Conservation (phyloP, 2,888 invertebrate genomes). For the Reticulitermes lucifugus region DNA sequence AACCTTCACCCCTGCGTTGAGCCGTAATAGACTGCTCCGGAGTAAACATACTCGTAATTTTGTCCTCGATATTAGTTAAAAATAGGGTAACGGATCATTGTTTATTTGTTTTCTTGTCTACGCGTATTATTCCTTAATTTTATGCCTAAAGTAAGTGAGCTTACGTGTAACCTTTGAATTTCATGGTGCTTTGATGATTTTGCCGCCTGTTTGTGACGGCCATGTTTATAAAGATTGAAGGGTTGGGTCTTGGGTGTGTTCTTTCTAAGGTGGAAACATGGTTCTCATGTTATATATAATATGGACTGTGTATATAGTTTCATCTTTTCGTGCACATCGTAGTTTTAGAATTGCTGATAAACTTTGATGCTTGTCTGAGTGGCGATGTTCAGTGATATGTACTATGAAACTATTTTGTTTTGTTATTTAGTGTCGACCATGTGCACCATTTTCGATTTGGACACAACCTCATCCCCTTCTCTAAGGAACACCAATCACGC, state of each 20-base stretch:
- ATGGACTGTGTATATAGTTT: background rate
- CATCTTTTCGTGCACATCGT: too few species aligned
- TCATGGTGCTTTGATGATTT: slow-evolving; percentile 18
- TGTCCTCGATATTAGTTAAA: background rate
- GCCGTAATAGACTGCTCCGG: slow-evolving; percentile 44
- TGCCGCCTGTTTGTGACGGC: slow-evolving; percentile 44
- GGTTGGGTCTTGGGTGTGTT: slow-evolving; percentile 44
- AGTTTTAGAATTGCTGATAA: too few species aligned
- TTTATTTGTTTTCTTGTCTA: background rate
- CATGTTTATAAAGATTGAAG: slow-evolving; percentile 46
- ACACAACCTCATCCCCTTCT: slow-evolving; percentile 38
- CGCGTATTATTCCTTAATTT: background rate
- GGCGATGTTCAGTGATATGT: background rate
- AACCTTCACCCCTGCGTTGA: slow-evolving; percentile 30
- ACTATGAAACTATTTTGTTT: background rate
- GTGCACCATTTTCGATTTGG: slow-evolving; percentile 50
- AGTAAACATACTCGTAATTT: slow-evolving; percentile 6
- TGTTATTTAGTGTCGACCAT: slow-evolving; percentile 47
- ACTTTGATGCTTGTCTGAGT: background rate
- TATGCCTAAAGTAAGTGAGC: background rate
- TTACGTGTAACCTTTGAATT: background rate
- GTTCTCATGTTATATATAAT: background rate
- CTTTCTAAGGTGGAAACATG: slow-evolving; percentile 28
- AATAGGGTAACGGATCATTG: background rate
- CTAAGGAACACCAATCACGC: slow-evolving; percentile 63